These are phyloP conservation scores for Typhlomys cinereus DNA, from an alignment of 2,113 vertebrate genomes.

Conservation along the genomic window DNA sequence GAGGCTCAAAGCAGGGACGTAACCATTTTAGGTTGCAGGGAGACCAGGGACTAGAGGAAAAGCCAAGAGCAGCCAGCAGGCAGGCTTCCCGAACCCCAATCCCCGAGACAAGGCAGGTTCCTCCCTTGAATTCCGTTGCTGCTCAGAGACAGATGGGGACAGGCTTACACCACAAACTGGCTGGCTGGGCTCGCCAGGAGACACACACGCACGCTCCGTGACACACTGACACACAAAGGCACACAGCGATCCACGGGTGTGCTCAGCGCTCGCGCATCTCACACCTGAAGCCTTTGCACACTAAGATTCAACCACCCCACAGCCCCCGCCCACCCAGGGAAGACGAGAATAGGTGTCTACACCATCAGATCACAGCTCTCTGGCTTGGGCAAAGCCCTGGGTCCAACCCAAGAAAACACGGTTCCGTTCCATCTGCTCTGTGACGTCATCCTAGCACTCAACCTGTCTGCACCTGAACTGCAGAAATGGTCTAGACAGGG, in stretches of 20 bases:
- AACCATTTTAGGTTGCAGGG: not conserved
- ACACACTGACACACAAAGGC: conserved; percentile 74
- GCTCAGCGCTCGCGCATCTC: not conserved
- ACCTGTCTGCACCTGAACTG: not conserved
- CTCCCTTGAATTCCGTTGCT: not conserved
- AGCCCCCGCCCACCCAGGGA: not conserved
- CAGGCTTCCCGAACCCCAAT: not conserved
- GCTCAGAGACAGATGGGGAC: conserved; percentile 64
- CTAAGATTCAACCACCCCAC: not conserved
- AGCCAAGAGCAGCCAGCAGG: not conserved
- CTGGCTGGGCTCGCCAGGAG: not conserved
- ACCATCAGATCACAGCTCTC: not conserved
- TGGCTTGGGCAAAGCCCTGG: not conserved
- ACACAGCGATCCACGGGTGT: not conserved
- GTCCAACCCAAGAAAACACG: not conserved
- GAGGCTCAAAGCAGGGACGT: not conserved
- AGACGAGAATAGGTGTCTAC: not conserved
- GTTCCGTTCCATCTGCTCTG: not conserved
- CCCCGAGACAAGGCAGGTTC: not conserved
- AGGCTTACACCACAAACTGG: not conserved
- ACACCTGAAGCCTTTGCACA: not conserved
- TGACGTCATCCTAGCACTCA: not conserved
- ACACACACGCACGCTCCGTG: conserved; percentile 17
- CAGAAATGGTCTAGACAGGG: not conserved
- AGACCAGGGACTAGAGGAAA: not conserved